Conservation (phyloP, 2,797 vertebrate species). For the Falco rusticolus region DNA sequence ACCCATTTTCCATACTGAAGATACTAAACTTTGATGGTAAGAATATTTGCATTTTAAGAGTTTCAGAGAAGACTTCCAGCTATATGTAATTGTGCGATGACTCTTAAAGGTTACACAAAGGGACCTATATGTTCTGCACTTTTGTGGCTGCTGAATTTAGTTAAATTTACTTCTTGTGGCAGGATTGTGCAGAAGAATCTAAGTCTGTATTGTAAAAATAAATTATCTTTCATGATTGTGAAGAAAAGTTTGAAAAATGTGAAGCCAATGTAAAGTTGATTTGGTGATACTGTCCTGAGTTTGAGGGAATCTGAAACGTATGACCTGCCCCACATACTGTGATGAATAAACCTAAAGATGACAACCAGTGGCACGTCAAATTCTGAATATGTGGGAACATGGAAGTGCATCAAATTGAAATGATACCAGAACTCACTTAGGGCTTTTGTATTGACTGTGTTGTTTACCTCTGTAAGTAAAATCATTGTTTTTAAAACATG, state of each 20-base stretch:
- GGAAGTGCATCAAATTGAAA: neutral
- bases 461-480: neutral
- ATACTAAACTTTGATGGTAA: neutral
- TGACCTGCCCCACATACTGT: neutral
- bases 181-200: slow-evolving; percentile 27
- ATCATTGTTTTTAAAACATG: neutral
- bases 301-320: neutral
- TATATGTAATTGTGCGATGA: neutral
- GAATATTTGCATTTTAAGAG: slow-evolving; percentile 1
- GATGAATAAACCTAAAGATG: slow-evolving; percentile 45
- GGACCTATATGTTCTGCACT: slow-evolving; percentile 8
- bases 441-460: neutral
- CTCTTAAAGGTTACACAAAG: neutral
- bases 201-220: slow-evolving; percentile 34
- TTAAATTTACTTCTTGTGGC: neutral
- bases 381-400: neutral
- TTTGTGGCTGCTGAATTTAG: slow-evolving; percentile 50
- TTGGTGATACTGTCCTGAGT: neutral
- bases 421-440: neutral
- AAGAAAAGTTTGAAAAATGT: slow-evolving; percentile 23
- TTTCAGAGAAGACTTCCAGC: neutral
- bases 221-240: slow-evolving; percentile 4
- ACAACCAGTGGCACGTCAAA: neutral
- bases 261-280: neutral
- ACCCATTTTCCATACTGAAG: slow-evolving; percentile 22